A percentile compares a stretch with the other conserved stretches of the same genome.
Evolutionary conservation across 2,797 vertebrate genomes (phyloP).

Genomic region (Dipus sagitta): DNA sequence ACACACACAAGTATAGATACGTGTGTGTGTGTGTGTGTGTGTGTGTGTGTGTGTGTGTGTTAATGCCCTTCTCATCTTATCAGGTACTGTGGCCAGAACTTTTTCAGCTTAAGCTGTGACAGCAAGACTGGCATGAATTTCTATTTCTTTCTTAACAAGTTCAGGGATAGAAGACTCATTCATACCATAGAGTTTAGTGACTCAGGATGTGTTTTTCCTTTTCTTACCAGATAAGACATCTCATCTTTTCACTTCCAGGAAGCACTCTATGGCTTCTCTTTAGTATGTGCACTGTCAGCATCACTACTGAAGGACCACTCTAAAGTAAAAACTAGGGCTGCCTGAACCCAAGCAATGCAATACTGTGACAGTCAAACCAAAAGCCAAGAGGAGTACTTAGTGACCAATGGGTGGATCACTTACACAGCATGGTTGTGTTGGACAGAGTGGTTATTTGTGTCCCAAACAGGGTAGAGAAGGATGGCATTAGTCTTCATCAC

Average conservation of each 20-base stretch:
- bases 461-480: background rate
- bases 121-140: background rate
- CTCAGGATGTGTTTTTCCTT: background rate
- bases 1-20: no score
- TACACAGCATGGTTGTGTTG: background rate
- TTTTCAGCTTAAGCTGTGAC: background rate
- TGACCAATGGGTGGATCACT: background rate
- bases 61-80: no score
- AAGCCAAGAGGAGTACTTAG: background rate
- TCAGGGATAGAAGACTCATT: background rate
- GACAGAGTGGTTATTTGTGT: background rate
- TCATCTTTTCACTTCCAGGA: background rate
- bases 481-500: background rate
- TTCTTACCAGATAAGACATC: background rate
- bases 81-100: no score
- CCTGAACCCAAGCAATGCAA: background rate
- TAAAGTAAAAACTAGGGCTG: background rate
- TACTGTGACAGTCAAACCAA: background rate
- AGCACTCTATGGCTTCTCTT: background rate
- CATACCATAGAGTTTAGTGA: background rate
- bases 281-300: background rate
- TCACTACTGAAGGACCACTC: background rate
- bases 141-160: background rate
- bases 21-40: no score
- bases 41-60: no score